Evolutionary conservation across 2,888 invertebrate genomes (phyloP).

Genomic region (Venusia cambrica): DNA sequence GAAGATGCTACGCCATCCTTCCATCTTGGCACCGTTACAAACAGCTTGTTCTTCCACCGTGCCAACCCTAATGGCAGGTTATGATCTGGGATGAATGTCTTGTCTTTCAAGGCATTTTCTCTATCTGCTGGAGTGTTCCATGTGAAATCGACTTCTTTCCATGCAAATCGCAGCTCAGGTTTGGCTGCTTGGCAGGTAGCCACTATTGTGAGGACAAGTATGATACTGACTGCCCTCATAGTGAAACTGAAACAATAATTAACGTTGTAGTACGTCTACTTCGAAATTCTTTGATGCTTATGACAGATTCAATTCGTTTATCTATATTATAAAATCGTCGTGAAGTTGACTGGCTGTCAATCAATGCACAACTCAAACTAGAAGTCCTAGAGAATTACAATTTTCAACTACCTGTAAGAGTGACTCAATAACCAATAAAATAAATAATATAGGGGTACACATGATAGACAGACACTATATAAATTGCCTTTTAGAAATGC

Average conservation of each 20-base stretch:
- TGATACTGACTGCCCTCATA: conserved; percentile 50
- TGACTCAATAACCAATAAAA: too few species aligned
- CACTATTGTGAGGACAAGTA: conserved; percentile 49
- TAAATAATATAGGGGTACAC: too few species aligned
- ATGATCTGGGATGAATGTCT: conserved; percentile 82
- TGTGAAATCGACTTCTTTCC: conserved; percentile 85
- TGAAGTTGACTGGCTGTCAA: too few species aligned
- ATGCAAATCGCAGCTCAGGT: conserved; percentile 83
- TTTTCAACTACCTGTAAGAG: too few species aligned
- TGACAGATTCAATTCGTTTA: too few species aligned
- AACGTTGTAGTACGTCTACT: conserved; percentile 7
- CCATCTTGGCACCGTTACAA: conserved; percentile 86
- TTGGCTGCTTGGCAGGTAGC: conserved; percentile 63
- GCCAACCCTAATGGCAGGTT: conserved; percentile 87
- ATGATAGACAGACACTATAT: too few species aligned
- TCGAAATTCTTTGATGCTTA: too few species aligned
- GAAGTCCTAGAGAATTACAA: too few species aligned
- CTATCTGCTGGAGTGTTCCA: conserved; percentile 83
- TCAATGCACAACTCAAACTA: too few species aligned
- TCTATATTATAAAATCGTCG: too few species aligned
- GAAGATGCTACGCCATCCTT: conserved; percentile 86
- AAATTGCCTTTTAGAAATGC: too few species aligned
- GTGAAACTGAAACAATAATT: conserved; percentile 40
- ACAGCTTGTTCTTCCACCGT: conserved; percentile 86
- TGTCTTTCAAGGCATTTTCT: conserved; percentile 81